Evolutionary conservation across 2,888 invertebrate species (phyloP).

Genomic region (Sarcophaga carnaria): DNA sequence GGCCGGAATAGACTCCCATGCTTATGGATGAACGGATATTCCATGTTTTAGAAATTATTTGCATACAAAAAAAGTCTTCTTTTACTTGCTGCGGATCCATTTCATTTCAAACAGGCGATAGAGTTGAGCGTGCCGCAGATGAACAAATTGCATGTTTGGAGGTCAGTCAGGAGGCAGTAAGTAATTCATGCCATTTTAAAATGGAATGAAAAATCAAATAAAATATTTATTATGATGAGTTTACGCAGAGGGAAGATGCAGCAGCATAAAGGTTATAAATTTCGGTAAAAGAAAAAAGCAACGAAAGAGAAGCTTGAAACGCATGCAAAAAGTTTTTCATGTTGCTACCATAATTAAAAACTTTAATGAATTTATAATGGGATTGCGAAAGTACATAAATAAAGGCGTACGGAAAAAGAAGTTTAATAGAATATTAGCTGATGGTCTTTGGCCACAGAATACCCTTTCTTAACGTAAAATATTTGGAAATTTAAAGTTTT

Average conservation of each 20-base stretch:
- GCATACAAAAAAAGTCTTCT: conserved; percentile 1
- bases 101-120: conserved; percentile 3
- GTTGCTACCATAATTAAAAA: not conserved
- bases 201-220: conserved; percentile 1
- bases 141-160: conserved; percentile 47
- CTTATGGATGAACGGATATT: conserved; percentile 38
- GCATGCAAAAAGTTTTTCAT: not conserved
- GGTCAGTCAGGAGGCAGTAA: conserved; percentile 24
- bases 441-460: too few species aligned
- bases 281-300: conserved; percentile 23
- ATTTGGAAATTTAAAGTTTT: too few species aligned
- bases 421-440: too few species aligned
- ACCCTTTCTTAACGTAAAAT: too few species aligned
- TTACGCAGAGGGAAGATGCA: not conserved
- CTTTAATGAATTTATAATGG: too few species aligned
- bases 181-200: too few species aligned
- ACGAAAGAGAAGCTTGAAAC: conserved; percentile 9
- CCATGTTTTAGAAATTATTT: too few species aligned
- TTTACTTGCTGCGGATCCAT: not conserved
- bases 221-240: conserved; percentile 58
- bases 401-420: too few species aligned
- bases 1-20: conserved; percentile 30
- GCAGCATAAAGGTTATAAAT: conserved; percentile 55
- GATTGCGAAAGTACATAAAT: not conserved
- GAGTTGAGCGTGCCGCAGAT: not conserved